Conservation (phyloP, 2,797 vertebrate species). For the Esox masquinongy region DNA sequence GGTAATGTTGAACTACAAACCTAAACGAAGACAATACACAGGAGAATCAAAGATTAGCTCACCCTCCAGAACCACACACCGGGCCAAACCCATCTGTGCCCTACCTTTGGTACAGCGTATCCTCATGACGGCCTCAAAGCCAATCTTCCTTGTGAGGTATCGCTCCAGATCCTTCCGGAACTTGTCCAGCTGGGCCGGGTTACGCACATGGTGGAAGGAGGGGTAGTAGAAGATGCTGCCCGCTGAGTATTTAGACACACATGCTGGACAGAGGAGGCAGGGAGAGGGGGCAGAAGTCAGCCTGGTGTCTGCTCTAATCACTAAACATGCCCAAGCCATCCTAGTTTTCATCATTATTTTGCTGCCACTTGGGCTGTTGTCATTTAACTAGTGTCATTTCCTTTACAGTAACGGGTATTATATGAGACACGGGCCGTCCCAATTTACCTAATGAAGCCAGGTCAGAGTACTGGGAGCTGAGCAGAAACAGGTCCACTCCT, state of each 20-base stretch:
- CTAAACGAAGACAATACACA: background rate
- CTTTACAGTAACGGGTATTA: background rate
- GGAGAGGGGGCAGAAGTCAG: background rate
- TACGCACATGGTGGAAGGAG: constrained; percentile 89
- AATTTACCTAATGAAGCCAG: constrained; percentile 90
- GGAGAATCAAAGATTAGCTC: background rate
- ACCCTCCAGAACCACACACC: background rate
- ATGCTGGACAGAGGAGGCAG: constrained; percentile 74
- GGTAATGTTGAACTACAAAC: background rate
- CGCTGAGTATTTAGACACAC: constrained; percentile 93
- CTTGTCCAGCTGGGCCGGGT: constrained; percentile 84
- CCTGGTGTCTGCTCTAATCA: background rate
- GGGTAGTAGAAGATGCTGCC: constrained; percentile 96
- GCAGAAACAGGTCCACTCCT: constrained; percentile 93
- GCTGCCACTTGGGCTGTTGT: no score
- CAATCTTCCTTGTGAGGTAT: constrained; percentile 95
- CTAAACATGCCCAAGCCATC: background rate
- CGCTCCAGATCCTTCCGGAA: constrained; percentile 91
- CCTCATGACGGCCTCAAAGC: constrained; percentile 98
- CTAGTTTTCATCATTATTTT: no score
- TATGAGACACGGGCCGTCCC: background rate
- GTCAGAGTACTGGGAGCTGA: constrained; percentile 95
- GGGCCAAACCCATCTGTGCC: background rate
- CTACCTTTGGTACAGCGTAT: constrained; percentile 98
- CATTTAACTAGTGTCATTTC: background rate